phyloP scores from a whole-genome alignment of 1,140 invertebrate genomes.

The Drosophila aff. region DNA sequence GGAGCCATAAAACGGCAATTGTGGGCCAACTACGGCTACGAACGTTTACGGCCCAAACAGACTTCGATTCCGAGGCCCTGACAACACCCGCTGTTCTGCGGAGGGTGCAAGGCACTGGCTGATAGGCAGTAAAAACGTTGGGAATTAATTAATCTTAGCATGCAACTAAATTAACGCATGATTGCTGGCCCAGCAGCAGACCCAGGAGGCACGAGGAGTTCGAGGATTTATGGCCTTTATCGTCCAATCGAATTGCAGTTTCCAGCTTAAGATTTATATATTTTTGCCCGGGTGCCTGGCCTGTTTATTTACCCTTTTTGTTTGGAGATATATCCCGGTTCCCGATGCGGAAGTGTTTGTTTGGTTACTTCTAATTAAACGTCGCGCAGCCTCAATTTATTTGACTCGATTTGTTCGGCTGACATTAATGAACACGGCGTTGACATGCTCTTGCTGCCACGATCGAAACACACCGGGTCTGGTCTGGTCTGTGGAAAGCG shows the following conservation, averaged over 20 bases:
- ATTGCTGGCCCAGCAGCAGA: conserved; percentile 59
- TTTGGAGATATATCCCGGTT: conserved; percentile 22
- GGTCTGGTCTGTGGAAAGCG: conserved; percentile 38
- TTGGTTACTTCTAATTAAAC: conserved; percentile 67
- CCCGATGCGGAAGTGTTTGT: conserved; percentile 63
- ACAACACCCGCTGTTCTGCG: conserved; percentile 71
- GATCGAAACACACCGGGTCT: conserved; percentile 36
- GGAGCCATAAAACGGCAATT: conserved; percentile 53
- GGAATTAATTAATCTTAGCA: conserved; percentile 80
- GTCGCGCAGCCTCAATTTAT: conserved; percentile 71
- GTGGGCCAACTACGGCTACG: conserved; percentile 32
- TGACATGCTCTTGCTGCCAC: conserved; percentile 73
- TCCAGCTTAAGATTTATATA: conserved; percentile 71
- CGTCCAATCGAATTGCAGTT: conserved; percentile 75
- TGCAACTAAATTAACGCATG: conserved; percentile 83
- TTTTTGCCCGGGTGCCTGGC: conserved; percentile 34
- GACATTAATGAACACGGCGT: conserved; percentile 78
- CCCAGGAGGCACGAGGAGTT: conserved; percentile 42
- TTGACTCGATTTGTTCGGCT: conserved; percentile 66
- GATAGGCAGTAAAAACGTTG: conserved; percentile 65
- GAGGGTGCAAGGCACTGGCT: background rate
- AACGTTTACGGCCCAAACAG: conserved; percentile 26
- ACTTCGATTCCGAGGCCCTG: conserved; percentile 45
- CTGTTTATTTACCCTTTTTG: conserved; percentile 8
- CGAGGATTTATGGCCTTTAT: conserved; percentile 78